phyloP scores from a whole-genome alignment of 2,888 invertebrate genomes.

The Ophion ellenae region DNA sequence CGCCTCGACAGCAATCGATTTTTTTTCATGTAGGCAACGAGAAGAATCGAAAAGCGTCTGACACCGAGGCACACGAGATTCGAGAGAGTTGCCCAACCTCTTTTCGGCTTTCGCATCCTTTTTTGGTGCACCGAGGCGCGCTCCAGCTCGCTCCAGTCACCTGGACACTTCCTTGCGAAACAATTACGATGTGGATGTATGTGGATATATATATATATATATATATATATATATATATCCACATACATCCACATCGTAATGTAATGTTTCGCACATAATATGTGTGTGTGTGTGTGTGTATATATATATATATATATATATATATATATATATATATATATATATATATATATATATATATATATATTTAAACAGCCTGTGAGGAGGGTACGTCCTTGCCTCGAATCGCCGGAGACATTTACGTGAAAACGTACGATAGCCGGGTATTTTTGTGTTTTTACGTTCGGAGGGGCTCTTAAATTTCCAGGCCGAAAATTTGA shows the following conservation, averaged over 20 bases:
- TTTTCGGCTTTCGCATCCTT: conserved; percentile 64
- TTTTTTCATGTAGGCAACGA: conserved; percentile 3
- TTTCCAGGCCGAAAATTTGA: background rate
- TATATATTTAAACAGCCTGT: background rate
- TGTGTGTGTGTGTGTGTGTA: no score
- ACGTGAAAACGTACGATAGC: conserved; percentile 4
- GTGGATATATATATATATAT: background rate
- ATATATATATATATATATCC: no score
- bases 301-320: background rate
- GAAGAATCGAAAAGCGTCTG: conserved; percentile 20
- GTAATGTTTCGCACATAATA: no score
- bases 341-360: no score
- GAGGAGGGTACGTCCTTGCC: background rate
- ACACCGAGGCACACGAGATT: conserved; percentile 29
- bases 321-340: background rate
- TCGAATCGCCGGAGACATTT: background rate
- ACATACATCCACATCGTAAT: no score
- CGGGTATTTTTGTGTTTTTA: conserved; percentile 13
- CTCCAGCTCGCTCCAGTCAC: conserved; percentile 35
- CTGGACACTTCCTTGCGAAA: conserved; percentile 57
- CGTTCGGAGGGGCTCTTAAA: background rate
- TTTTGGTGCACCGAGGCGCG: conserved; percentile 61
- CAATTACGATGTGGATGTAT: conserved; percentile 53
- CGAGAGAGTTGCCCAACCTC: conserved; percentile 61
- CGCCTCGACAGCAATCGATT: background rate